These are phyloP conservation scores for Dascillus cervinus DNA, from an alignment of 2,888 invertebrate species.

Conservation along the genomic window DNA sequence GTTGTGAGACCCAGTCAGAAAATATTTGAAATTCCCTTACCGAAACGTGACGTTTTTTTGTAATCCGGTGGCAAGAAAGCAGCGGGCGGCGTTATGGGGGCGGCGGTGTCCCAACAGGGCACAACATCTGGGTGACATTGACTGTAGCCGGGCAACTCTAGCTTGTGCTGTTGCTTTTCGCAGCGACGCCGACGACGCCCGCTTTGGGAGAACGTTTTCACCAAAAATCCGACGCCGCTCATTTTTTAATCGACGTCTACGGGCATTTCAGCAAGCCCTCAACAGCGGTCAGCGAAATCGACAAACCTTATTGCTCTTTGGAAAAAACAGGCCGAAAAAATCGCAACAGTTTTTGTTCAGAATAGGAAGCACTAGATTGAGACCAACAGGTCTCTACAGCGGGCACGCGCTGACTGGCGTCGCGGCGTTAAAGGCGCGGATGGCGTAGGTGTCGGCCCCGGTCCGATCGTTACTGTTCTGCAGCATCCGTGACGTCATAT, in stretches of 20 bases:
- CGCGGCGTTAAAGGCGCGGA: slow-evolving; percentile 22
- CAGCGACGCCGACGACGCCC: slow-evolving; percentile 53
- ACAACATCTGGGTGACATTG: slow-evolving; percentile 48
- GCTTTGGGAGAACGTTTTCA: slow-evolving; percentile 59
- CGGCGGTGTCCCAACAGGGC: slow-evolving; percentile 50
- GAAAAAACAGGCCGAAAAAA: too few relatives aligned
- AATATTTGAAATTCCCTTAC: too few relatives aligned
- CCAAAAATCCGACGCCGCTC: slow-evolving; percentile 54
- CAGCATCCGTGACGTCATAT: slow-evolving; percentile 40
- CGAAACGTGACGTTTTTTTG: slow-evolving; percentile 30
- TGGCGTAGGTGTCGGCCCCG: slow-evolving; percentile 30
- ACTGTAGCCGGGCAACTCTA: slow-evolving; percentile 20
- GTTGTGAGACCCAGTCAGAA: too few relatives aligned
- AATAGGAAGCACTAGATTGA: neutral
- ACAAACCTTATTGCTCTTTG: too few relatives aligned
- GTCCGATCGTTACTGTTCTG: slow-evolving; percentile 37
- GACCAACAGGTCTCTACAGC: slow-evolving; percentile 33
- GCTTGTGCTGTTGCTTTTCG: slow-evolving; percentile 50
- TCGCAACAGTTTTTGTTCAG: neutral
- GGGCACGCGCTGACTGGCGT: slow-evolving; percentile 29
- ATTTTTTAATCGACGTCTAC: too few relatives aligned
- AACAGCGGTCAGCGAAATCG: too few relatives aligned
- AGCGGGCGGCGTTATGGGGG: slow-evolving; percentile 61
- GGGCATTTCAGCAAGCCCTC: too few relatives aligned
- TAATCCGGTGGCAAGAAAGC: slow-evolving; percentile 58